These are phyloP conservation scores for Dicyrtoma fusca DNA, from an alignment of 2,888 invertebrate species.

Conservation along the genomic window DNA sequence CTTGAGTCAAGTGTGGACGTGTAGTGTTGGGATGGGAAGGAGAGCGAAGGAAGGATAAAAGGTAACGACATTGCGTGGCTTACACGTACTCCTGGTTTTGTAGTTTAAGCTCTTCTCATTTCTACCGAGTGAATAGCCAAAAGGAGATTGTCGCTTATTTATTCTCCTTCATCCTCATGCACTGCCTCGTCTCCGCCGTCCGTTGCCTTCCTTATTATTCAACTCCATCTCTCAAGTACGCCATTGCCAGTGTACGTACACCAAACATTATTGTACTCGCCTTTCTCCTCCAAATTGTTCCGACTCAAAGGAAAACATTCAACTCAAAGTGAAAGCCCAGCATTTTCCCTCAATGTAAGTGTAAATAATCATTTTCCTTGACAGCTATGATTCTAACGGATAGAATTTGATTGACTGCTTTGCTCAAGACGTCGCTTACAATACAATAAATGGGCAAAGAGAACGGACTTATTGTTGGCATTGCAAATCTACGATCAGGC, in stretches of 20 bases:
- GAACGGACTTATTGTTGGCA: no score
- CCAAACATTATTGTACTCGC: no score
- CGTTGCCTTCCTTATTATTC: neutral
- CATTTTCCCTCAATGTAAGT: no score
- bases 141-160: slow-evolving; percentile 1
- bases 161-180: neutral
- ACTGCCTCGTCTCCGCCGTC: neutral
- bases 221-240: neutral
- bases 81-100: no score
- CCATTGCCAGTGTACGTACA: no score
- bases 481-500: no score
- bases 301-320: neutral
- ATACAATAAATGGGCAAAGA: no score
- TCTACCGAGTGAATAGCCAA: neutral
- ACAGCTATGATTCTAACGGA: no score
- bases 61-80: neutral
- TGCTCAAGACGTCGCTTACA: no score
- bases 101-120: slow-evolving; percentile 7
- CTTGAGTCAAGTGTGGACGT: slow-evolving; percentile 1
- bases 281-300: neutral
- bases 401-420: no score
- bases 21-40: neutral
- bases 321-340: neutral
- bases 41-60: slow-evolving; percentile 1
- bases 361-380: no score